These are phyloP conservation scores for Enteromius trimaculatus DNA, from an alignment of 2,797 vertebrate genomes.

Conservation along the genomic window DNA sequence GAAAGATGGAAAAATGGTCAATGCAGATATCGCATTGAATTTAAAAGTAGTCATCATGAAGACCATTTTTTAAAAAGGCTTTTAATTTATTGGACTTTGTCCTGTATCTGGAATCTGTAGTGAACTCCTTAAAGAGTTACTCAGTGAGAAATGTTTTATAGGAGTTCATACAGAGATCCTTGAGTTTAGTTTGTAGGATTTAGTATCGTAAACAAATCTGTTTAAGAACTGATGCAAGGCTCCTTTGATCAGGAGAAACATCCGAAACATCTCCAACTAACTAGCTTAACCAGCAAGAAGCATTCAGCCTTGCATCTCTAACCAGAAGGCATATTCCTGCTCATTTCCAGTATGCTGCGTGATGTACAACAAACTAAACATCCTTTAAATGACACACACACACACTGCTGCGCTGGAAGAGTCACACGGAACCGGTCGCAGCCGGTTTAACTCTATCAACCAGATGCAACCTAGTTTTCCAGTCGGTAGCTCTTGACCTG, in stretches of 20 bases:
- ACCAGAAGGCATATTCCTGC: neutral
- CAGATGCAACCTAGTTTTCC: constrained; percentile 26
- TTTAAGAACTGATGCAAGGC: neutral
- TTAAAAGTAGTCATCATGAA: neutral
- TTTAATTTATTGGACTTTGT: neutral
- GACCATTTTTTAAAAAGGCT: neutral
- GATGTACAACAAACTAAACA: neutral
- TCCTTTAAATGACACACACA: constrained; percentile 16
- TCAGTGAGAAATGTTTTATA: too few relatives aligned
- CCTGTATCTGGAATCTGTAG: neutral
- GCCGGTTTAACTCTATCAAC: neutral
- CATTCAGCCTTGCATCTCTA: neutral
- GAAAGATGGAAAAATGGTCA: neutral
- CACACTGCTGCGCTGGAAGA: neutral
- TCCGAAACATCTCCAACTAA: neutral
- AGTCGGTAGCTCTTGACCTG: constrained; percentile 39
- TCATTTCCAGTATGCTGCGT: neutral
- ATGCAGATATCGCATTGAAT: neutral
- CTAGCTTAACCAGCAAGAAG: neutral
- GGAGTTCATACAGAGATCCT: too few relatives aligned
- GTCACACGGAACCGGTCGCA: neutral
- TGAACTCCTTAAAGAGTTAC: neutral
- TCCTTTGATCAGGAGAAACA: neutral
- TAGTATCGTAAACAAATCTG: neutral
- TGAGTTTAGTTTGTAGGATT: neutral